Conservation (phyloP, 1,140 invertebrate species). For the Saccostrea glomerata region DNA sequence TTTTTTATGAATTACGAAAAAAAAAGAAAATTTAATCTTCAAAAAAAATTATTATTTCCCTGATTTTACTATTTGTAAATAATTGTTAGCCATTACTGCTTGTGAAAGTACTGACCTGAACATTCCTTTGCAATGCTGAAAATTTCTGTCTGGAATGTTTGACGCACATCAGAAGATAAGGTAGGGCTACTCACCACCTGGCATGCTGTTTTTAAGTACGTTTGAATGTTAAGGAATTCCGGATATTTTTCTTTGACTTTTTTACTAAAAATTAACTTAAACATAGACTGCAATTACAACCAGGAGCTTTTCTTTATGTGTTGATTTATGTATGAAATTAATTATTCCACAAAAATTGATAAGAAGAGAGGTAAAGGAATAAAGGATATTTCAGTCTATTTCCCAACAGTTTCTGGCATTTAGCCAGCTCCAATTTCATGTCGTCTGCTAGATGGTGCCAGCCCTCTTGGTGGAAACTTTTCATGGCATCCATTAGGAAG, state of each 20-base stretch:
- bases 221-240: not conserved
- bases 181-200: constrained; percentile 86
- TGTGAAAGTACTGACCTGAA: not conserved
- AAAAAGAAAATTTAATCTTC: not conserved
- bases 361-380: no score
- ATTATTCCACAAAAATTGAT: no score
- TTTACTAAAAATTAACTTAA: no score
- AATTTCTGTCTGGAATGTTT: constrained; percentile 78
- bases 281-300: no score
- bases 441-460: constrained; percentile 91
- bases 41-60: not conserved
- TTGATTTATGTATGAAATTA: no score
- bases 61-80: no score
- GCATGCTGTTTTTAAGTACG: constrained; percentile 82
- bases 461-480: constrained; percentile 91
- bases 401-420: constrained; percentile 88
- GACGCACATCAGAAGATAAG: constrained; percentile 80
- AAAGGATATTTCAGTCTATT: constrained; percentile 58
- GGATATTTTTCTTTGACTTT: not conserved
- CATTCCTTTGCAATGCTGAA: constrained; percentile 56
- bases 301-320: no score
- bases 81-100: no score
- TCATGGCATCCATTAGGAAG: constrained; percentile 91
- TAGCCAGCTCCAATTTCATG: constrained; percentile 90
- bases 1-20: not conserved